Conservation (phyloP, 92 coral and sea anemone genomes). For the Zoanthus sansibaricus region DNA sequence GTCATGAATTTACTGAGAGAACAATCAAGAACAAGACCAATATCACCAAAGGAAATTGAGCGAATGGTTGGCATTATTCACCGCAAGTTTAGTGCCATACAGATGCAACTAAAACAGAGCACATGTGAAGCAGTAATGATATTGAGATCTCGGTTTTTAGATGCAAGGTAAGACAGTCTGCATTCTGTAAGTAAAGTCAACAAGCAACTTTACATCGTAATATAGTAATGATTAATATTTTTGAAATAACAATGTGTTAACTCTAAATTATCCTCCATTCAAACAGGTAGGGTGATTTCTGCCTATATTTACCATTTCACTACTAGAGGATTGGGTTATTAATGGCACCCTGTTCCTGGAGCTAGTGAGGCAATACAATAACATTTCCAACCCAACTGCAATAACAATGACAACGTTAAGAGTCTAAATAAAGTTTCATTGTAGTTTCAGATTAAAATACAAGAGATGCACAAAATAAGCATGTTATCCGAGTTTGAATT, state of each 20-base stretch:
- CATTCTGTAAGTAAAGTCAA: background rate
- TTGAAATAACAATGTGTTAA: too few species aligned
- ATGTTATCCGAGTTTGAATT: background rate
- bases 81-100: constrained; percentile 99
- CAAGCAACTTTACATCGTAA: background rate
- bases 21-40: constrained; percentile 97
- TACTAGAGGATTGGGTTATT: constrained; percentile 23
- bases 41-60: constrained; percentile 97
- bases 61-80: constrained; percentile 98
- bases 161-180: constrained; percentile 95
- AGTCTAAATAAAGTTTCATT: background rate
- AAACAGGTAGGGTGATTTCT: too few species aligned
- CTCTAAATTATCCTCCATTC: too few species aligned
- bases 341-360: constrained; percentile 9
- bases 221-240: too few species aligned
- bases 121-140: constrained; percentile 99
- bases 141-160: constrained; percentile 93
- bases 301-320: constrained; percentile 6
- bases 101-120: constrained; percentile 99
- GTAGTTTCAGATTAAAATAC: background rate
- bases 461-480: constrained; percentile 5
- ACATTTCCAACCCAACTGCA: background rate
- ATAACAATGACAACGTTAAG: background rate
- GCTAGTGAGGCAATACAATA: background rate
- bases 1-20: constrained; percentile 97